Base-by-base conservation (phyloP, 1,140 invertebrate species). In the Lepidurus apus region DNA sequence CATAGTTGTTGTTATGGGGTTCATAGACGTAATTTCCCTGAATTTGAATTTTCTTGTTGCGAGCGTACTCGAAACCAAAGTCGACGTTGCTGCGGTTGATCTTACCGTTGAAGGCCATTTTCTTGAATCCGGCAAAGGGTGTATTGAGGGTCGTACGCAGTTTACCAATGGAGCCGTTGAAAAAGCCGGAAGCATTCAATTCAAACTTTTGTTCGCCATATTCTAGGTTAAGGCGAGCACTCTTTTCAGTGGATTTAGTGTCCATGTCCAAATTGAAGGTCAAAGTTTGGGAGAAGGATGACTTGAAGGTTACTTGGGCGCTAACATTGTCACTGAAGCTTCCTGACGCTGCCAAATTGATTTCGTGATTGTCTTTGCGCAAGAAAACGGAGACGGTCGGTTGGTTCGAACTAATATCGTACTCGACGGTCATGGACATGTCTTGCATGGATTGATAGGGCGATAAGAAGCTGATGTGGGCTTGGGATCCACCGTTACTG, bases 191-290 rank as follows among this genome's bases (percentile, higher is more conserved):
- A 13, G 17, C 53, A 26, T 73, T 74, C 10, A 80, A 7, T 75
- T 80, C 79, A 42, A 80, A 43, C 13, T 80, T 76, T 43, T 77
- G 53, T n/a, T 77, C 65, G 21, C 76, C 79, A 24, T 73, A 80
- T 42, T 77, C 79, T 10, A 77, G 4, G 0, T 21, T 74, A 7
- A 77, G n/a, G 8, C 53, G 73, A 17, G 42, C 76, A 10, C 17
- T 77, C 43, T 77, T 80, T 11, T 74, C 73, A 0, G n/a, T 44
- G 7, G 26, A 45, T 7, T 1, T n/a, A 9, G 44, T 21, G 17
- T 34, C 45, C 9, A 75, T 11, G 17, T 80, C 77, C n/a, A 78
- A 13, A 42, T 43, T 73, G 11, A 78, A 8, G 1, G n/a, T 74
- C 10, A 77, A 21, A 17, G 76, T 21, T 34, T 74, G 45, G 6